These are phyloP conservation scores for Pseudachorutes palmiensis DNA, from an alignment of 1,140 invertebrate genomes.

Conservation along the genomic window DNA sequence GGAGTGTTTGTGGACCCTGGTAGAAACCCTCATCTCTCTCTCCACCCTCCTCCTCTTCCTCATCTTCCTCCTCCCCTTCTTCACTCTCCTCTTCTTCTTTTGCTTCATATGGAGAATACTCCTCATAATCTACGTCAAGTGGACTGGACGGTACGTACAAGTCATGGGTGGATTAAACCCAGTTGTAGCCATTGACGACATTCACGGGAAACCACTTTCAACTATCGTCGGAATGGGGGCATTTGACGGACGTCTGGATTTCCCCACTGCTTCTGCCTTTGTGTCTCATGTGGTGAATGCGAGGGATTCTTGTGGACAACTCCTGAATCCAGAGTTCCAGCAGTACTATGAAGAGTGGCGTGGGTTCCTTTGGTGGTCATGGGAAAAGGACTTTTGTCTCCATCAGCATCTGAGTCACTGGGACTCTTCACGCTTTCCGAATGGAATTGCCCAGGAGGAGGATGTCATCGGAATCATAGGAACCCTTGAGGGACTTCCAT, in stretches of 20 bases:
- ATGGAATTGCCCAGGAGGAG: constrained; percentile 21
- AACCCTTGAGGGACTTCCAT: constrained; percentile 24
- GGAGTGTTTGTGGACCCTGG: neutral
- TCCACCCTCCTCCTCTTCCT: constrained; percentile 24
- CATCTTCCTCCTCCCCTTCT: constrained; percentile 18
- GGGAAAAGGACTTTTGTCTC: constrained; percentile 25
- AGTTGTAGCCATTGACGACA: constrained; percentile 30
- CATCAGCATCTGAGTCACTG: constrained; percentile 26
- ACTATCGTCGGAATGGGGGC: constrained; percentile 36
- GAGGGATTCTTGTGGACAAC: neutral
- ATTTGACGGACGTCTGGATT: constrained; percentile 22
- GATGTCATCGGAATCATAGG: constrained; percentile 28
- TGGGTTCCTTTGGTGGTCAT: constrained; percentile 35
- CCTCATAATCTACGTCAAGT: constrained; percentile 22
- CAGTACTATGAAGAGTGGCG: constrained; percentile 31
- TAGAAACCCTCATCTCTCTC: constrained; percentile 21
- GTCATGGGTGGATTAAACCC: constrained; percentile 35
- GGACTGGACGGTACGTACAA: constrained; percentile 20
- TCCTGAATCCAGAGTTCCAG: constrained; percentile 26
- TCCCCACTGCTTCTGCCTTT: constrained; percentile 14
- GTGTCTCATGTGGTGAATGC: constrained; percentile 15
- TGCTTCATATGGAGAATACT: constrained; percentile 22
- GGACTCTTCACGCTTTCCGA: constrained; percentile 8
- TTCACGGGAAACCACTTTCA: constrained; percentile 26
- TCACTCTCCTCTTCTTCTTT: constrained; percentile 22